Evolutionary conservation across 2,888 invertebrate species (phyloP).

Genomic region (Drosophila cognata): DNA sequence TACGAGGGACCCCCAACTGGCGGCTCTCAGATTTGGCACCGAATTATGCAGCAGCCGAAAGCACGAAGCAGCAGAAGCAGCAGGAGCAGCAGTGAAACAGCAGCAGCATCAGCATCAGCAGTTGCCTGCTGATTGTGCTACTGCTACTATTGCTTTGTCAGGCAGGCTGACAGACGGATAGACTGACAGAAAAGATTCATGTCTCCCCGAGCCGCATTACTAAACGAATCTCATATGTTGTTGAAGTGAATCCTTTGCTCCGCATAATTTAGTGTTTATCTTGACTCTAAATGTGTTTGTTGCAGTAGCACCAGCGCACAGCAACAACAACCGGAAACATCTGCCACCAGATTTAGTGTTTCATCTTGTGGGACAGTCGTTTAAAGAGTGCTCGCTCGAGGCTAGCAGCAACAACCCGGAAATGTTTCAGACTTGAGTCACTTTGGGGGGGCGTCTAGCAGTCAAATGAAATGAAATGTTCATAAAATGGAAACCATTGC

Average conservation of each 20-base stretch:
- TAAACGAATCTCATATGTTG: conserved; percentile 34
- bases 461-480: not conserved
- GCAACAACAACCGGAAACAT: conserved; percentile 16
- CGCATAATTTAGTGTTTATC: conserved; percentile 63
- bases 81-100: conserved; percentile 14
- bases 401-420: conserved; percentile 23
- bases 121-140: not conserved
- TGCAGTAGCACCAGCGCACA: not conserved
- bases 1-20: conserved; percentile 24
- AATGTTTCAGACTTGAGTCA: conserved; percentile 1
- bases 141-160: conserved; percentile 10
- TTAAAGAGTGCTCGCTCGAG: conserved; percentile 1
- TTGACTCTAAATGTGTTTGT: conserved; percentile 22
- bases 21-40: conserved; percentile 27
- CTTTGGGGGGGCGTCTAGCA: not conserved
- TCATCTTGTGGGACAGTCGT: not conserved
- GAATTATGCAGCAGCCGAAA: conserved; percentile 52
- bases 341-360: conserved; percentile 20
- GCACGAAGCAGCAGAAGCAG: conserved; percentile 45
- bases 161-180: not conserved
- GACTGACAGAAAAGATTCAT: conserved; percentile 5
- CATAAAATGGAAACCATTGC: not conserved
- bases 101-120: conserved; percentile 23
- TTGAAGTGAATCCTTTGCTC: conserved; percentile 31
- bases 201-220: conserved; percentile 29